These are phyloP conservation scores for Grallaria varia DNA, from an alignment of 2,113 vertebrate genomes.

Conservation along the genomic window DNA sequence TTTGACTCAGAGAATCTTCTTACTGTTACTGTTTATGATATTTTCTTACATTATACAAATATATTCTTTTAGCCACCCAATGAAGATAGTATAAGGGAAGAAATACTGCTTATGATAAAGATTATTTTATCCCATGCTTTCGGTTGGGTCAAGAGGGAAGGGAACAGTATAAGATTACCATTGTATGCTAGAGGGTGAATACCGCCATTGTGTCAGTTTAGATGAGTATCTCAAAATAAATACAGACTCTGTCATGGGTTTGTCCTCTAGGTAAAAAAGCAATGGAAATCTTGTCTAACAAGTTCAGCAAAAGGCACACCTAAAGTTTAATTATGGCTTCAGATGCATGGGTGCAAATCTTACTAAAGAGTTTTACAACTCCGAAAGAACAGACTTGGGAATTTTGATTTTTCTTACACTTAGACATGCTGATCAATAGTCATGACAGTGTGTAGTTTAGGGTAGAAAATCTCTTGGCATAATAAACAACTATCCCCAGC, in stretches of 20 bases:
- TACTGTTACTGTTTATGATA: background rate
- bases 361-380: background rate
- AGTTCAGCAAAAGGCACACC: conserved; percentile 69
- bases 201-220: conserved; percentile 55
- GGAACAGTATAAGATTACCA: background rate
- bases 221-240: conserved; percentile 69
- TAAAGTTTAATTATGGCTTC: conserved; percentile 53
- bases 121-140: background rate
- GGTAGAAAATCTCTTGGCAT: background rate
- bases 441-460: background rate
- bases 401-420: background rate
- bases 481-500: background rate
- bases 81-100: background rate
- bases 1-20: background rate
- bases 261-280: conserved; percentile 62
- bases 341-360: background rate
- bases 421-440: background rate
- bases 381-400: background rate
- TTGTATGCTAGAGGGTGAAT: conserved; percentile 18
- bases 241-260: conserved; percentile 64
- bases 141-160: background rate
- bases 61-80: background rate
- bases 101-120: background rate
- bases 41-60: background rate
- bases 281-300: conserved; percentile 69